Conservation (phyloP, 2,797 vertebrate species). For the Phylloscopus collybita region DNA sequence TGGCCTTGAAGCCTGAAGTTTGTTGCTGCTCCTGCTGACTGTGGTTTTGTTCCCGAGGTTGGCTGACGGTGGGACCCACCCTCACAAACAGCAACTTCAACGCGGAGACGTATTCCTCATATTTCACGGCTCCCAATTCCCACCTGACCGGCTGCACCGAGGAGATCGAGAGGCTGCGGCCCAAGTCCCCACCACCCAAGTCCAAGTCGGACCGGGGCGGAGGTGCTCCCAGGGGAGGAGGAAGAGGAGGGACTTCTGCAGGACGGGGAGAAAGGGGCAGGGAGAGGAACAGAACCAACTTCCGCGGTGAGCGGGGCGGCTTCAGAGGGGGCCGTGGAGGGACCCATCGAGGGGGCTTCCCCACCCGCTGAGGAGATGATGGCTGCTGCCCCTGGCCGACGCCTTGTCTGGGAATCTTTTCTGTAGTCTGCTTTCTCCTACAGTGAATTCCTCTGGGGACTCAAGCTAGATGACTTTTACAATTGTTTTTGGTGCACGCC, state of each 20-base stretch:
- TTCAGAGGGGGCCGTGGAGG: constrained; percentile 91
- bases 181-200: constrained; percentile 93
- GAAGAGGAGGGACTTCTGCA: constrained; percentile 86
- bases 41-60: constrained; percentile 79
- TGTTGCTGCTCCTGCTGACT: neutral
- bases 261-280: constrained; percentile 90
- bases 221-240: constrained; percentile 87
- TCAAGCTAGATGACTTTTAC: neutral
- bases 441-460: neutral
- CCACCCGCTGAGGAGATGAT: constrained; percentile 81
- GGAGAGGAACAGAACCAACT: constrained; percentile 94
- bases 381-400: neutral
- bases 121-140: constrained; percentile 87
- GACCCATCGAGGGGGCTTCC: constrained; percentile 89
- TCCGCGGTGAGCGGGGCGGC: constrained; percentile 91
- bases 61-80: constrained; percentile 96
- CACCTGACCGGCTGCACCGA: constrained; percentile 93
- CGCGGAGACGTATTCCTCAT: constrained; percentile 87
- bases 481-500: neutral
- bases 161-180: constrained; percentile 95
- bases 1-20: neutral
- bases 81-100: constrained; percentile 99
- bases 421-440: neutral
- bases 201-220: constrained; percentile 90
- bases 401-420: neutral